Base-by-base conservation (phyloP, 2,797 vertebrate species). In the Myotis findleyi region DNA sequence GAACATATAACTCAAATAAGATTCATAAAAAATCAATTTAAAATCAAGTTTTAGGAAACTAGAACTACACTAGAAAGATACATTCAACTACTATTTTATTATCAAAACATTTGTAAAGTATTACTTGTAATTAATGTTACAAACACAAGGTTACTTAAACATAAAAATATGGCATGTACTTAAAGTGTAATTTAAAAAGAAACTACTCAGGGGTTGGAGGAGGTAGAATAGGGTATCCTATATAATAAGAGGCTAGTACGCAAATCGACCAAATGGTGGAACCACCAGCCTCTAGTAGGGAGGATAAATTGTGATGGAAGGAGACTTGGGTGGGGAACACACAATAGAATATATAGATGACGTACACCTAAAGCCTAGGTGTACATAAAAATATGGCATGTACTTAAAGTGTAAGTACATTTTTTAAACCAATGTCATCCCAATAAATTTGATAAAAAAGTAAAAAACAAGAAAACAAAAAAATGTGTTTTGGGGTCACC, bases 71-170 rank as follows among this genome's bases (percentile, higher is more conserved):
- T 55, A 85, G 57, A 93, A 92, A 38, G 30, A n/a, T 12, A 73
- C 49, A 85, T 59, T 76, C 0, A 38, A 82, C 36, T 17, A 57
- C 6, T 47, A 87, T 38, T 81, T 96, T 92, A 4, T 66, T 93
- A 47, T 53, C 59, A n/a, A 92, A 79, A 21, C 10, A 91, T 76
- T 69, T 91, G 25, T 76, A 79, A 91, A 94, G 27, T 81, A 94
- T 68, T 87, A 44, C 47, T 85, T 93, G 8, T 57, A 71, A 94
- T 53, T 83, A 83, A 75, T 85, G 20, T 53, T 49, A 55, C 11
- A 81, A 86, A 86, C 4, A 66, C 13, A 94, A 84, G 83, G 76
- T 23, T 33, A 62, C 13, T 89, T 93, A 57, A 75, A 81, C 96
- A 38, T 51, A 47, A 33, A 89, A 87, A 89, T 53, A 66, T 9